Evolutionary conservation across 2,113 vertebrate genomes (phyloP), one percentile per base, ranked within the genome.

Genomic region (Motacilla tschutschensis): DNA sequence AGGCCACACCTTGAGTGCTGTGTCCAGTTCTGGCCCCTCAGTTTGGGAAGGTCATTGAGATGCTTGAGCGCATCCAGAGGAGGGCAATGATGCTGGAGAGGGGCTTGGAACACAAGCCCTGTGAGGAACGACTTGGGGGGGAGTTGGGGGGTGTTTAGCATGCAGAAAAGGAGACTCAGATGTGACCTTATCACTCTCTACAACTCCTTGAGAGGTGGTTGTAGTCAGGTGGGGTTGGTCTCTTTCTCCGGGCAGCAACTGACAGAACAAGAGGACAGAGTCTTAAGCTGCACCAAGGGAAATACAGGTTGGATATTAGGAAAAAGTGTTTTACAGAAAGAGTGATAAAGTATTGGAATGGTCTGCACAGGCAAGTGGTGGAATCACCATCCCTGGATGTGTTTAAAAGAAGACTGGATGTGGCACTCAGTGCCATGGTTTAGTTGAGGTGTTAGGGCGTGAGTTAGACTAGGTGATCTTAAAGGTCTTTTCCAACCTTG

Each of bases 61-160:
- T 0, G 0, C 24, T 43, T 2, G 24, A 33, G 38, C 1, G 0
- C 0, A 0, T n/a, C 66, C 66, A 41, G 66, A 53, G 36, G 48
- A 51, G n/a, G 25, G 66, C 28, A 69, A 25, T 4, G 0, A 70
- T 17, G 67, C 10, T 43, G 38, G 38, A 2, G 31, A 71, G 13
- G 24, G 17, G 13, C 31, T 54, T 2, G 67, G 50, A 33, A 8
- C 9, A 53, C 50, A 33, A 54, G 0, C 9, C 16, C 16, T 53
- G 21, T 53, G 50, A 51, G 15, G 20, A 40, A 51, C 0, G 1
- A 2, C 28, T 51, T 33, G 33, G 33, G 47, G 40, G 20, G 67
- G 50, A 44, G 26, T 41, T 46, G 53, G 8, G 8, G n/a, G 19
- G 0, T 46, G 53, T 36, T 47, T 9, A 19, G 5, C 12, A 33